A percentile compares a stretch with the other conserved stretches of the same genome.
These are phyloP conservation scores for Clytia hemisphaerica DNA, from an alignment of 30 jellyfish, hydroid and myxozoan species.

Conservation along the genomic window DNA sequence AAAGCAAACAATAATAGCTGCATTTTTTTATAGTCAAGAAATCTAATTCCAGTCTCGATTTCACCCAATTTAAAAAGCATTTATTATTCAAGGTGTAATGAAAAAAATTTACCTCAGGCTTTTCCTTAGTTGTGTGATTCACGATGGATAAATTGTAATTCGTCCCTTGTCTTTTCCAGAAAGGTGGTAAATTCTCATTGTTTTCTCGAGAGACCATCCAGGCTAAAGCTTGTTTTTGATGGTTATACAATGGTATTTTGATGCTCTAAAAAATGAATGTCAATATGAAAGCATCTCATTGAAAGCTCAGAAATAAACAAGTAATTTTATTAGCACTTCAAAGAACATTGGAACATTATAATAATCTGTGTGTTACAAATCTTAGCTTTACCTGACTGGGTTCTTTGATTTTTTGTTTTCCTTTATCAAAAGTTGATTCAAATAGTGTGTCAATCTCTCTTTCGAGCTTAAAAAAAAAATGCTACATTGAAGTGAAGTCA, in stretches of 20 bases:
- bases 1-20: too few relatives aligned
- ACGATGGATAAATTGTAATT: slow-evolving; percentile 36
- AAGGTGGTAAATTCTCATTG: slow-evolving; percentile 51
- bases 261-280: slow-evolving; percentile 26
- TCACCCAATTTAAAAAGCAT: too few relatives aligned
- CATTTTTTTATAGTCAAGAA: too few relatives aligned
- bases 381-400: slow-evolving; percentile 50
- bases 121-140: slow-evolving; percentile 29
- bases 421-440: slow-evolving; percentile 30
- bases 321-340: too few relatives aligned
- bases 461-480: slow-evolving; percentile 27
- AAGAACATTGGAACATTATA: too few relatives aligned
- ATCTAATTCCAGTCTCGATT: too few relatives aligned
- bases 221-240: slow-evolving; percentile 64
- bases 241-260: slow-evolving; percentile 37
- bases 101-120: too few relatives aligned
- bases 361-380: too few relatives aligned
- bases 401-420: slow-evolving; percentile 11
- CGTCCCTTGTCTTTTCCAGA: slow-evolving; percentile 43
- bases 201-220: slow-evolving; percentile 76
- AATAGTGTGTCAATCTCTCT: slow-evolving; percentile 48
- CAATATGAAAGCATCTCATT: too few relatives aligned
- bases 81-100: too few relatives aligned
- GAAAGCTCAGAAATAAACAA: too few relatives aligned
- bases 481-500: too few relatives aligned